Conservation (phyloP, 2,113 vertebrate genomes). For the Athene noctua region DNA sequence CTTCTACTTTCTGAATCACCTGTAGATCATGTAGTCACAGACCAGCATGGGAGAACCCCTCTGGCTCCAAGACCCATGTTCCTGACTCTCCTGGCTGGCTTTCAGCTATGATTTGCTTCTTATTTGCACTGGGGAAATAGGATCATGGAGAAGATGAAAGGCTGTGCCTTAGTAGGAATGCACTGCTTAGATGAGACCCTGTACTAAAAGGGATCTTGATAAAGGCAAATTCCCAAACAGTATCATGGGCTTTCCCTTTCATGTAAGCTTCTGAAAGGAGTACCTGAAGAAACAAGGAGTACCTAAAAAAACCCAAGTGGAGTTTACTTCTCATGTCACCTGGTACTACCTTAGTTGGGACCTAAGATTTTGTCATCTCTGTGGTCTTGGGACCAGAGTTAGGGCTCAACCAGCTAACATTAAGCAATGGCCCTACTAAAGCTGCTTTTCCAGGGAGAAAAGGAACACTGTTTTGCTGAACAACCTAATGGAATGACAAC, state of each 20-base stretch:
- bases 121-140: neutral
- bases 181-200: neutral
- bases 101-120: neutral
- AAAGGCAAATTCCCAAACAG: neutral
- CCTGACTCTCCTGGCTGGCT: neutral
- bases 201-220: neutral
- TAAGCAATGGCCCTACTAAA: neutral
- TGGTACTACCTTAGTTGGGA: neutral
- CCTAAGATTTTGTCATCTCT: neutral
- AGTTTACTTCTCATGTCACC: neutral
- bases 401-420: neutral
- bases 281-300: neutral
- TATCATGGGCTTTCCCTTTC: neutral
- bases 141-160: neutral
- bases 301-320: neutral
- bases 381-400: neutral
- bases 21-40: neutral
- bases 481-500: neutral
- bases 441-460: neutral
- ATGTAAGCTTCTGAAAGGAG: neutral
- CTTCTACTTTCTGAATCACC: neutral
- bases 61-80: neutral
- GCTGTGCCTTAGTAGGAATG: neutral
- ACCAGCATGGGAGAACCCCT: neutral
- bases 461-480: neutral